Conservation (phyloP, 2,113 vertebrate genomes). For the Amia ocellicauda region DNA sequence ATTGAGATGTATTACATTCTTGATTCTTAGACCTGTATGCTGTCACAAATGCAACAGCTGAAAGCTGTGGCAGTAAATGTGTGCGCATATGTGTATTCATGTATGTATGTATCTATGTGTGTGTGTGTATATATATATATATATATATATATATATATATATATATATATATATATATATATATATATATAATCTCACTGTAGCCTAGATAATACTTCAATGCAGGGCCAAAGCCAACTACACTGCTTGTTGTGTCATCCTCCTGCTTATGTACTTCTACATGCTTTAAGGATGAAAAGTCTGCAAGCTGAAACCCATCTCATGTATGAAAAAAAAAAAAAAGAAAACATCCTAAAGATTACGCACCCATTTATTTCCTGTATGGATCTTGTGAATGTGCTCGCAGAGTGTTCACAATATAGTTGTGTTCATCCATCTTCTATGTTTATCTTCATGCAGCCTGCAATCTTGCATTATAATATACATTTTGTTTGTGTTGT, state of each 20-base stretch:
- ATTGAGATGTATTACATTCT: constrained; percentile 59
- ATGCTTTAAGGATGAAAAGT: constrained; percentile 5
- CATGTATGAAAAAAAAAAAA: too few relatives aligned
- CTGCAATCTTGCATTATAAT: neutral
- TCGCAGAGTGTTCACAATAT: constrained; percentile 1
- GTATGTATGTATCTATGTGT: constrained; percentile 21
- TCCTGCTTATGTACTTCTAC: constrained; percentile 1
- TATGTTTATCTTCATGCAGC: constrained; percentile 4
- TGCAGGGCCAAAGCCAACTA: constrained; percentile 6
- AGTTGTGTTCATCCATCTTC: constrained; percentile 9
- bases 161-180: neutral
- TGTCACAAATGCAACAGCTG: constrained; percentile 41
- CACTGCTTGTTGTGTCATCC: neutral
- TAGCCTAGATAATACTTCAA: constrained; percentile 2
- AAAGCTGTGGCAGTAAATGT: constrained; percentile 27
- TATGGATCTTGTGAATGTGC: constrained; percentile 1
- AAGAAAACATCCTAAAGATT: neutral
- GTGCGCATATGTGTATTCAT: constrained; percentile 9
- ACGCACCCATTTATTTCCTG: neutral
- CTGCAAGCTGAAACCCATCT: constrained; percentile 3
- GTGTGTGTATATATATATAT: constrained; percentile 16
- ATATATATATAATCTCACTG: neutral
- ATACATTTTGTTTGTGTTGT: constrained; percentile 6
- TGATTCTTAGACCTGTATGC: constrained; percentile 46
- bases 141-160: too few relatives aligned